Percentiles rank a stretch among this genome's conserved stretches.
phyloP scores from a whole-genome alignment of 2,113 vertebrate genomes.

The Antechinus stuartii region DNA sequence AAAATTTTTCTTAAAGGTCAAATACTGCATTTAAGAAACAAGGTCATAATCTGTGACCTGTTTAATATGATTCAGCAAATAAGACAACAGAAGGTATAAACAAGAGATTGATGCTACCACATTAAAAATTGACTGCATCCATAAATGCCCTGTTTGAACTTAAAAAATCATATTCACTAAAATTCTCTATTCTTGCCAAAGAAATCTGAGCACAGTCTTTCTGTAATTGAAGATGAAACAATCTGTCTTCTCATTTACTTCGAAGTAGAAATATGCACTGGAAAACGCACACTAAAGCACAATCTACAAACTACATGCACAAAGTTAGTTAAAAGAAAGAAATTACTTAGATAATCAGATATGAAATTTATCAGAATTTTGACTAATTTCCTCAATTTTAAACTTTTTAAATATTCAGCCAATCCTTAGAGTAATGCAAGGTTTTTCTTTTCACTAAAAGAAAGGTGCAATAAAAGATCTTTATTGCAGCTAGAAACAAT shows the following conservation, averaged over 20 bases:
- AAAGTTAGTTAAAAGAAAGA: conserved; percentile 39
- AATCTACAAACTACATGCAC: conserved; percentile 43
- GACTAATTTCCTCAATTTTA: background rate
- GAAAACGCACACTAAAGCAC: conserved; percentile 58
- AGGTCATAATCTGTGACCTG: conserved; percentile 37
- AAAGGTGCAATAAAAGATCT: background rate
- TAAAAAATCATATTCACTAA: conserved; percentile 72
- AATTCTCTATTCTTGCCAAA: conserved; percentile 64
- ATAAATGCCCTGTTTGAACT: conserved; percentile 67
- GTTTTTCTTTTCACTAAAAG: background rate
- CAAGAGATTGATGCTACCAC: conserved; percentile 67
- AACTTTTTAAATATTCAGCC: background rate
- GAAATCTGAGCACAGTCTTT: conserved; percentile 65
- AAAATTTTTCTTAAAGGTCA: background rate
- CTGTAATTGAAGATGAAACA: conserved; percentile 70
- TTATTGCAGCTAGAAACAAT: background rate
- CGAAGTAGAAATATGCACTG: conserved; percentile 75
- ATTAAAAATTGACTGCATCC: conserved; percentile 74
- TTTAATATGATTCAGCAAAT: conserved; percentile 67
- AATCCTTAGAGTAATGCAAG: background rate
- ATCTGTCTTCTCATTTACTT: conserved; percentile 75
- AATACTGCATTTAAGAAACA: conserved; percentile 44
- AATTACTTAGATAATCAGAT: conserved; percentile 19
- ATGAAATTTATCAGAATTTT: conserved; percentile 10
- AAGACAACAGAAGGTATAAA: conserved; percentile 69